These are phyloP conservation scores for Bombylius discolor DNA, from an alignment of 2,888 invertebrate species.

Conservation along the genomic window DNA sequence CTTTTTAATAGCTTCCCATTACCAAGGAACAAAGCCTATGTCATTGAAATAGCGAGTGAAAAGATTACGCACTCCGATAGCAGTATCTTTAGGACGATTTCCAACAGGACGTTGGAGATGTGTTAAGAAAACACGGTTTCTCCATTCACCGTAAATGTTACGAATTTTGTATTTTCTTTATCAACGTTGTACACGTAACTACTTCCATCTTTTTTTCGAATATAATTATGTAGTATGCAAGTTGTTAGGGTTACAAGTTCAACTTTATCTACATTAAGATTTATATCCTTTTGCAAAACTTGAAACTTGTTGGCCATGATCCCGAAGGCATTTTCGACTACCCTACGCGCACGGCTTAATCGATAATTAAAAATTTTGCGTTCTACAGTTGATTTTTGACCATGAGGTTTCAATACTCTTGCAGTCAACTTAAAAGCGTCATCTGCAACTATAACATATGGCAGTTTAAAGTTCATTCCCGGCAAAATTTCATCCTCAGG, in stretches of 20 bases:
- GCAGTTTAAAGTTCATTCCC: not conserved
- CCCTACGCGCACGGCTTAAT: not conserved
- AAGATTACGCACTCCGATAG: not conserved
- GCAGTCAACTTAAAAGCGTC: conserved; percentile 10
- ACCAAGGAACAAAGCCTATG: not conserved
- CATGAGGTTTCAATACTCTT: conserved; percentile 12
- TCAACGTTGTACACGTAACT: not conserved
- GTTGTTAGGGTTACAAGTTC: not conserved
- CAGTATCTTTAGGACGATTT: not conserved
- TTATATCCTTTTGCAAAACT: not conserved
- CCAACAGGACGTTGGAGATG: not conserved
- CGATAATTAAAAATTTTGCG: conserved; percentile 1
- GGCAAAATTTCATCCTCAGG: not conserved
- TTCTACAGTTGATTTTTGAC: not conserved
- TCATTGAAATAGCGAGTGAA: not conserved
- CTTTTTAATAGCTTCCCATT: conserved; percentile 1
- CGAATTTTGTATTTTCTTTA: not conserved
- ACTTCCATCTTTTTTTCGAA: not conserved
- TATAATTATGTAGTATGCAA: not conserved
- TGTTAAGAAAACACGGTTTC: not conserved
- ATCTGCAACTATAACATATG: conserved; percentile 11
- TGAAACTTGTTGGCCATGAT: not conserved
- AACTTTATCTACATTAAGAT: not conserved
- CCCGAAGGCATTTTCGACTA: not conserved
- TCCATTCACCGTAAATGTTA: not conserved